Evolutionary conservation across 2,113 vertebrate species (phyloP).

Genomic region (Rhizomys pruinosus): DNA sequence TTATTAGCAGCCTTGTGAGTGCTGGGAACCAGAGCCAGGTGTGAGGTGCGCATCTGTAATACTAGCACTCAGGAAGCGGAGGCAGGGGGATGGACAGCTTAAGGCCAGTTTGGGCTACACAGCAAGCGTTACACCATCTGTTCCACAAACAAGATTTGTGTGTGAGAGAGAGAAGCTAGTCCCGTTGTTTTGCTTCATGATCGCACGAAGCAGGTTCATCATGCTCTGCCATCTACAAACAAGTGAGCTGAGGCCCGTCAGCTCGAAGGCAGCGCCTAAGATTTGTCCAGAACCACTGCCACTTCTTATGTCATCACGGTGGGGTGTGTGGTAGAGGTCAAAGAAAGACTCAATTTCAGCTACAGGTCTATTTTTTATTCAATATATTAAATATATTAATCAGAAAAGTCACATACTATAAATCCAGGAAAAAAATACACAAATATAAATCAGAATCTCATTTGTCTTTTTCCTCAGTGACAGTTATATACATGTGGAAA

Average conservation of each 20-base stretch:
- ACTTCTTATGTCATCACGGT: background rate
- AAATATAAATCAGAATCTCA: constrained; percentile 87
- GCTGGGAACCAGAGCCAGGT: background rate
- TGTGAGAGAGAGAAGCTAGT: background rate
- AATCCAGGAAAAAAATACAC: constrained; percentile 85
- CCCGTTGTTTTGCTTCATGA: background rate
- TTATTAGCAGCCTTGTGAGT: too few species aligned
- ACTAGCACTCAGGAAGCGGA: background rate
- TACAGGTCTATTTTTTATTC: constrained; percentile 81
- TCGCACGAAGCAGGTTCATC: background rate
- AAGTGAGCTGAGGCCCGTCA: background rate
- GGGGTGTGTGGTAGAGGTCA: background rate
- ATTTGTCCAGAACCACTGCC: background rate
- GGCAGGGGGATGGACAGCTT: background rate
- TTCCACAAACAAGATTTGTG: background rate
- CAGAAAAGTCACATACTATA: constrained; percentile 84
- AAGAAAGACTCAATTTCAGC: constrained; percentile 65
- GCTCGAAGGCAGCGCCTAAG: background rate
- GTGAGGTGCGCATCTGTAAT: background rate
- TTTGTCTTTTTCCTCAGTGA: constrained; percentile 74
- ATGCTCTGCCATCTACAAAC: background rate
- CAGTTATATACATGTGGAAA: constrained; percentile 87
- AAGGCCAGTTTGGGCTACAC: background rate
- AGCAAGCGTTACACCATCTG: background rate
- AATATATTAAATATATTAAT: constrained; percentile 82